Base-by-base conservation (phyloP, 1,140 invertebrate genomes). In the Pachyrhynchus sulphureomaculatus region DNA sequence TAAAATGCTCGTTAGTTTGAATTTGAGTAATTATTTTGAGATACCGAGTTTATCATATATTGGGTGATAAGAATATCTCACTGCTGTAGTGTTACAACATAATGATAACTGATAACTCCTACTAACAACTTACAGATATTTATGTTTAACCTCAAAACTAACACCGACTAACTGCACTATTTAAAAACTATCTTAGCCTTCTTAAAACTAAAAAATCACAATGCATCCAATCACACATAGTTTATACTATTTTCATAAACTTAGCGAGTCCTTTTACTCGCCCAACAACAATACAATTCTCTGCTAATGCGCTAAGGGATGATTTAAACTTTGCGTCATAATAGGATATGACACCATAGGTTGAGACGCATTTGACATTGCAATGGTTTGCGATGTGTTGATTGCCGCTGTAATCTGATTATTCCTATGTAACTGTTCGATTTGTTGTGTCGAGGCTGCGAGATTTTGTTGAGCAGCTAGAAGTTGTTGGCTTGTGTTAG, bases 291-390 rank as follows among this genome's bases (percentile, higher is more conserved):
- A 49, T 6, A 61, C 34, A 26, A 54, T 36, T 33, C 17, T 44
- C 36, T 57, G 60, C 51, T 64, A 67, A 62, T 67, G 66, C 41
- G 66, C 58, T 39, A 67, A 15, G 2, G 72, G 67, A 59, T 75
- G 73, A 44, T 66, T 72, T 13, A 74, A 68, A 55, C 71, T 75
- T 55, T 87, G 85, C 20, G 85, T 86, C 80, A 88, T 85, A 44
- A 88, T 87, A 10, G 87, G 87, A 73, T 88, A 88, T 9, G 87
- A 88, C 32, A 88, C 84, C 47, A 88, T 79, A 1, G 85, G 80
- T 15, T 83, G 83, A 0, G 79, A 79, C 4, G 80, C 74, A 59
- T 80, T 81, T 2, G 81, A 82, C 75, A 83, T 80, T 0, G 80
- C 80, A 0, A 82, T 75, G 18, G 80, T 75, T 69, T 77, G 76